Percentiles rank a stretch among this genome's conserved stretches.
Evolutionary conservation across 2,797 vertebrate species (phyloP).

Genomic region (Zalophus californianus): DNA sequence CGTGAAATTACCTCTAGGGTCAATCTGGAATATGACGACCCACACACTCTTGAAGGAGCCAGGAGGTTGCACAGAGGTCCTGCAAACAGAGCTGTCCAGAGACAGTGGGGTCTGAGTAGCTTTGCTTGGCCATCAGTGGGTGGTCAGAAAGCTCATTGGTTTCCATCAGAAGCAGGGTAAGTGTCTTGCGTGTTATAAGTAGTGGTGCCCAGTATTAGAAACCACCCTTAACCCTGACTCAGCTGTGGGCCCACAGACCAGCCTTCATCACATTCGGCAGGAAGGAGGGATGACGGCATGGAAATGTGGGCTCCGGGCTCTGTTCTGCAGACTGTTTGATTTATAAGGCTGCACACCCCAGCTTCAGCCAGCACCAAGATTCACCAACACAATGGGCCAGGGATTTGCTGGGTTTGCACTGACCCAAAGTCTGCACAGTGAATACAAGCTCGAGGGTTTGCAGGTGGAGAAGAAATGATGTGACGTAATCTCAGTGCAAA

Average conservation of each 20-base stretch:
- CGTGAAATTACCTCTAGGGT: neutral
- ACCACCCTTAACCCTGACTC: neutral
- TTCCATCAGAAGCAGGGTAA: neutral
- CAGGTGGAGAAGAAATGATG: rapidly evolving
- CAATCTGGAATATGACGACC: rapidly evolving
- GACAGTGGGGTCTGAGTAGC: too few relatives aligned
- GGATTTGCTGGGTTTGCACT: too few relatives aligned
- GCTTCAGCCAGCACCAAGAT: rapidly evolving
- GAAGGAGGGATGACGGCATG: neutral
- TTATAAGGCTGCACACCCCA: neutral
- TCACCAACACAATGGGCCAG: rapidly evolving
- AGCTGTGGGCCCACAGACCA: neutral
- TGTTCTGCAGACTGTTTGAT: neutral
- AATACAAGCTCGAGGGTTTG: neutral
- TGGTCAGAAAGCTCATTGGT: neutral
- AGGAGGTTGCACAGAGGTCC: neutral
- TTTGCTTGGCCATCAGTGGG: rapidly evolving
- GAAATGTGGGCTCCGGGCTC: too few relatives aligned
- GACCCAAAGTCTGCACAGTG: neutral
- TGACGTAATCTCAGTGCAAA: rapidly evolving
- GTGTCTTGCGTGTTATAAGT: neutral
- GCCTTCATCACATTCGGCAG: rapidly evolving
- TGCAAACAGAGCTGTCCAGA: rapidly evolving
- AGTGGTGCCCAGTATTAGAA: neutral
- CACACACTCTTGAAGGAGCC: neutral